Conservation (phyloP, 2,888 invertebrate species). For the Apotomis capreana region DNA sequence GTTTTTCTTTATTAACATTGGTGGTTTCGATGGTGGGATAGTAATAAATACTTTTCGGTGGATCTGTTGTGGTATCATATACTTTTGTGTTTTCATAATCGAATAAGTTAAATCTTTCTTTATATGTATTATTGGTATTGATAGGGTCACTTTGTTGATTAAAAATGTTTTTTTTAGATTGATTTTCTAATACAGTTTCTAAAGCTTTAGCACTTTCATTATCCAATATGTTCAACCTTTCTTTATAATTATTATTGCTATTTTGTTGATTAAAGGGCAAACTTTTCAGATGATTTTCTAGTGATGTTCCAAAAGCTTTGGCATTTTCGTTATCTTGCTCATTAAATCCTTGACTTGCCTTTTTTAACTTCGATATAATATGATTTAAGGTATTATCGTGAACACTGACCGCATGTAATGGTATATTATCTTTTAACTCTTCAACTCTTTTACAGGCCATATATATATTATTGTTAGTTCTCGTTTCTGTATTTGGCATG, state of each 20-base stretch:
- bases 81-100: neutral
- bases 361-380: conserved; percentile 9
- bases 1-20: neutral
- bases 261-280: neutral
- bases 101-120: neutral
- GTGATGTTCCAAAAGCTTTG: neutral
- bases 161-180: neutral
- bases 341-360: conserved; percentile 9
- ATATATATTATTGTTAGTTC: neutral
- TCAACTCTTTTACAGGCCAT: conserved; percentile 3
- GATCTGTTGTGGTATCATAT: neutral
- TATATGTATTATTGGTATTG: neutral
- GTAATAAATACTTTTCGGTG: neutral
- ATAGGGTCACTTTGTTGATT: neutral
- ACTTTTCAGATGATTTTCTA: neutral
- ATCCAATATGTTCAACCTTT: conserved; percentile 1
- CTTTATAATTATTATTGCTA: neutral
- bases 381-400: neutral
- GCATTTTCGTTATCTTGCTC: neutral
- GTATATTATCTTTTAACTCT: neutral
- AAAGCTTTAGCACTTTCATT: neutral
- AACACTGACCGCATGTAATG: neutral
- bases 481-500: neutral
- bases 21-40: neutral
- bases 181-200: neutral